Evolutionary conservation across 2,797 vertebrate species (phyloP).

Genomic region (Eidolon dupreanum): DNA sequence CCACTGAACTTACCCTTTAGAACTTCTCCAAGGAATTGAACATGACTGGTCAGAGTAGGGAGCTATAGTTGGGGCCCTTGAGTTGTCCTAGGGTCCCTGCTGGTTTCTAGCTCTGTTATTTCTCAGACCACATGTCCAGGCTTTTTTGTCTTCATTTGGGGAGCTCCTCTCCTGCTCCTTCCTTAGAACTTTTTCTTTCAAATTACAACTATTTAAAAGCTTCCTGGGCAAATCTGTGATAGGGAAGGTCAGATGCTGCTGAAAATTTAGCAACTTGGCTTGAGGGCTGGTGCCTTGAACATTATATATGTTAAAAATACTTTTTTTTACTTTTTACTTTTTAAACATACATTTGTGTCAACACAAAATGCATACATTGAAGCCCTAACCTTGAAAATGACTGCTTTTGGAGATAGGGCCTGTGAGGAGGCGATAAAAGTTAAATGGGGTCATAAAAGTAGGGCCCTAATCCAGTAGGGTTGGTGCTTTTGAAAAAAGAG

Average conservation of each 20-base stretch:
- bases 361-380: neutral
- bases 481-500: neutral
- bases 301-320: neutral
- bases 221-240: neutral
- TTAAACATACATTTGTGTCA: neutral
- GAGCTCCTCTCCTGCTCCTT: neutral
- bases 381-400: neutral
- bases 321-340: neutral
- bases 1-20: neutral
- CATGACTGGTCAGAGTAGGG: neutral
- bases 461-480: neutral
- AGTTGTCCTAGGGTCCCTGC: neutral
- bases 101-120: neutral
- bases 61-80: too few relatives aligned
- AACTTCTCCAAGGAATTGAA: neutral
- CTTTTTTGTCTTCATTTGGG: neutral
- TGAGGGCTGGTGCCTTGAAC: neutral
- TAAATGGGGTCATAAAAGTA: neutral
- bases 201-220: neutral
- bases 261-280: neutral
- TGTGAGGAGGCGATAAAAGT: neutral
- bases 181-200: neutral
- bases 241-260: neutral
- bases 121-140: neutral
- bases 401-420: neutral